Base-by-base conservation (phyloP, 2,888 invertebrate species). In the Ptilodon capucinus region DNA sequence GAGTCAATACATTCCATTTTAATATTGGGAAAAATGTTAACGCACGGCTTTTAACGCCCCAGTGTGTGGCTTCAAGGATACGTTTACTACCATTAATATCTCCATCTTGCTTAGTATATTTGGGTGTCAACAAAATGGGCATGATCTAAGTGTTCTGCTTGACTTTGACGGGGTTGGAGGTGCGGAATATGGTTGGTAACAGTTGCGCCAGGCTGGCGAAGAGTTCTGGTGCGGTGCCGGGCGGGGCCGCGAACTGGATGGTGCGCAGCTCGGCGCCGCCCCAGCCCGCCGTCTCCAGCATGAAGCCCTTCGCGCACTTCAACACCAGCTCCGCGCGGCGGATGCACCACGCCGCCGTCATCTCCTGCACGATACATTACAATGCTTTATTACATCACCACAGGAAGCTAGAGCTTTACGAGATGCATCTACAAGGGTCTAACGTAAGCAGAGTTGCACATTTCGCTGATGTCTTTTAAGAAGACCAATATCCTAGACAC, bases 261-360 rank as follows among this genome's bases (percentile, higher is more conserved):
- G 96, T 98, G 87, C 96, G 96, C 57, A 97, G 91, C 84, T 96
- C 97, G 0, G 96, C 95, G 25, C 97, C 97, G 54, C 97, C 97
- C 95, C 97, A 96, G 0, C 97, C 96, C 7, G 97, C 96, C 92
- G 98, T 97, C 92, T 99, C 99, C 84, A 99, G 98, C 97, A 99
- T 97, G 86, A 99, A 99, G 2, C 99, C 99, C 91, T 99, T 99
- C 44, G 98, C 97, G 88, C 99, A 99, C 89, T 99, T 99, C 76
- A 99, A 97, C 50, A 99, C 96, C 57, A 99, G 92, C 89, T 99
- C 99, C 0, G 99, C 99, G 69, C 99, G 92, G 71, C 97, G 96
- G 75, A 96, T 93, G 85, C 99, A 99, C 99, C 99, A 99, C 28
- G 95, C 94, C 44, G 98, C 95, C 0, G 98, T 99, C 97, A 98